Evolutionary conservation across 1,140 invertebrate species (phyloP), one percentile per base, ranked within the genome.

Genomic region (Ostrea denselamellosa): DNA sequence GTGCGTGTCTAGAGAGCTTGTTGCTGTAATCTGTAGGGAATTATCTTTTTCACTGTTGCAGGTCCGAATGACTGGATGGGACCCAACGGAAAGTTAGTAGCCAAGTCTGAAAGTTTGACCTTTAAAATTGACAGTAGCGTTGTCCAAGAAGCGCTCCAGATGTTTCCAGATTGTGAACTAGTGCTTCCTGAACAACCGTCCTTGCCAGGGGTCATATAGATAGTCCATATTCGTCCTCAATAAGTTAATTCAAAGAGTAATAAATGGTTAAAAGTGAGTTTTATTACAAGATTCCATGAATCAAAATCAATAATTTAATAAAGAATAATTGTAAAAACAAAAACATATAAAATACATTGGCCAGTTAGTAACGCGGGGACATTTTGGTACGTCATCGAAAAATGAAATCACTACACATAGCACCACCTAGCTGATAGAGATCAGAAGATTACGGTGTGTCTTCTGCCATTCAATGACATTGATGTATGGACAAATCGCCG

Each of bases 11-110:
- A n/a, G 34, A 44, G 34, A 5, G 34, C 34, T 44, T 5, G 5
- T 44, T 2, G 34, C 19, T 14, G 10, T 58, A 58, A 14, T 8
- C 34, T 44, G 34, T 44, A 44, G 2, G 34, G 34, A 44, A 44
- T 19, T 19, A 8, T 12, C 56, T 28, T 71, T 22, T 71, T 28
- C 14, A 22, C 0, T 71, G 25, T 34, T 28, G 28, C 82, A 89
- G 88, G 62, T 85, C 88, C 34, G 25, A 82, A 85, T 77, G 85
- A 89, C 22, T 89, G 85, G 88, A 89, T 89, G 88, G 58, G 9
- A 8, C n/a, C 25, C 22, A 71, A 22, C 12, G 82, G 81, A 58
- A 53, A 86, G 17, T 22, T 89, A 8, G 62, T 86, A 28, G 88
- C 88, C 1, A 83, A 34, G 54, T 52, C 84, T 56, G 81, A 86